Evolutionary conservation across 2,888 invertebrate species (phyloP), one percentile per base, ranked within the genome.

Genomic region (Blomia tropicalis): DNA sequence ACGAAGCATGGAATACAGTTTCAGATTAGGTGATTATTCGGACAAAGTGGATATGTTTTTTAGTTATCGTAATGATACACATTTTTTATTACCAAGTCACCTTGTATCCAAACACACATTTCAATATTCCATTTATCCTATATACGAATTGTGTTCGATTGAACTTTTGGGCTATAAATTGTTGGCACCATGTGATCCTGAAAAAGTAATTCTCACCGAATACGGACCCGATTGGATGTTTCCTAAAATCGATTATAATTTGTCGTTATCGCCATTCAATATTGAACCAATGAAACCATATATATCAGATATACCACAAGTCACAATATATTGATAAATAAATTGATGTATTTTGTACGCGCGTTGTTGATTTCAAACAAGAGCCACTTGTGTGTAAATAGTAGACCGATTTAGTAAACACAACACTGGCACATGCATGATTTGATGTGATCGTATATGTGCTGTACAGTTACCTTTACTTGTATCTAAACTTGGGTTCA

Each of bases 121-220:
- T 27, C 56, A 5, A n/a, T 63, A 64, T 32, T 67, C 66, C 17
- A 44, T 53, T 27, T 63, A 67, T 29, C 66, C 66, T 17, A n/a
- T 32, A 11, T 67, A 66, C 30, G 51, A 58, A 0, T 47, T 67
- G 1, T 67, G 66, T 47, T 66, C 66, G 1, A 63, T 59, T 2
- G 60, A 62, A 11, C 58, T 67, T 29, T 22, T 67, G 4, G 66
- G 60, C 1, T 54, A 64, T n/a, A 67, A 66, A 56, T 63, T 67
- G 2, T 29, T 62, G 17, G 66, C 64, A 4, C 66, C 66, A 2
- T 67, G 66, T 27, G 51, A 63, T 44, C 44, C 67, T 1, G 65
- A 65, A 23, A 22, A 58, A 4, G 63, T 65, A 4, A 63, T 67
- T 27, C 7, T 27, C 2, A 30, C 61, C 19, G 61, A 61, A 29